phyloP scores from a whole-genome alignment of 2,113 vertebrate species.

The Promerops cafer region DNA sequence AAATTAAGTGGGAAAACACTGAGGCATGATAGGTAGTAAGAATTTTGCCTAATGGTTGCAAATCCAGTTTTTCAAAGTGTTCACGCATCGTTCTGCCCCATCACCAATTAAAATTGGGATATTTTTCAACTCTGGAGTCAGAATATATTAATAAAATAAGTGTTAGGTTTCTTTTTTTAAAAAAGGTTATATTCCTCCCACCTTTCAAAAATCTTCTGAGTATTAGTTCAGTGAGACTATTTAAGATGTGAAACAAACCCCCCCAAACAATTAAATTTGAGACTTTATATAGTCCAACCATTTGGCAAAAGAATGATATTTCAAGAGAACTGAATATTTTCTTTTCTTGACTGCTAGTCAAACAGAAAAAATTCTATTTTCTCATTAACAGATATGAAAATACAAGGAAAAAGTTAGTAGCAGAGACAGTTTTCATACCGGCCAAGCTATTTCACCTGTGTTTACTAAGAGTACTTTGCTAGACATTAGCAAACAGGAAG shows the following conservation, averaged over 20 bases:
- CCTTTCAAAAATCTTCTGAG: background rate
- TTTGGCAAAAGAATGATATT: background rate
- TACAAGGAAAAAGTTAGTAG: background rate
- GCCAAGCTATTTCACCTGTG: background rate
- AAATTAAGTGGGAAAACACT: background rate
- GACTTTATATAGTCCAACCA: background rate
- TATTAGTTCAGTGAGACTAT: background rate
- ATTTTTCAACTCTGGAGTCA: background rate
- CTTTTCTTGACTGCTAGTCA: background rate
- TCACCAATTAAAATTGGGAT: background rate
- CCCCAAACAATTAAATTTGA: background rate
- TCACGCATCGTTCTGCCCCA: background rate
- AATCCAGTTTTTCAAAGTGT: background rate
- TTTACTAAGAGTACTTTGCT: background rate
- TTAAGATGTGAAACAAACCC: background rate
- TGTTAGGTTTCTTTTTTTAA: background rate
- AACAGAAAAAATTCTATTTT: background rate
- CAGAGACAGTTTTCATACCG: background rate
- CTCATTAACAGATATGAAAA: background rate
- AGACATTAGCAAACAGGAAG: background rate
- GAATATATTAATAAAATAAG: background rate
- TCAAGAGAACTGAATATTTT: background rate
- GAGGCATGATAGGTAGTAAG: background rate
- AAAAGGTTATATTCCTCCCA: background rate
- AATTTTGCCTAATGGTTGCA: background rate